Evolutionary conservation across 2,888 invertebrate genomes (phyloP).

Genomic region (Leptogaster cylindrica): DNA sequence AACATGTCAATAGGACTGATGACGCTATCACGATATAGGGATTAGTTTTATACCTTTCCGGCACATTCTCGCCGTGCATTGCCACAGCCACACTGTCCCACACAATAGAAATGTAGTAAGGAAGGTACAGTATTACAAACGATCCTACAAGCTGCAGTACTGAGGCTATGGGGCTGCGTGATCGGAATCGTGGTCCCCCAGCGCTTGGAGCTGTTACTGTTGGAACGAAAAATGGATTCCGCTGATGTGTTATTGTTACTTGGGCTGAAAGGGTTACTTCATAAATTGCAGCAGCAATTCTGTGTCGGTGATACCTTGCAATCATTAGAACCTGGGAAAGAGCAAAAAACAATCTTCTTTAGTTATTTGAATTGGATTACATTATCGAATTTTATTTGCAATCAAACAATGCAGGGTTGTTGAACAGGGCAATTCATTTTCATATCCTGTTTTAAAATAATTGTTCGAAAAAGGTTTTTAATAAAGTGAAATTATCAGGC

Average conservation of each 20-base stretch:
- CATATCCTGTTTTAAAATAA: too few species aligned
- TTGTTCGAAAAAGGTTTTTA: too few species aligned
- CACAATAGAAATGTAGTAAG: constrained; percentile 74
- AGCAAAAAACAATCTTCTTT: too few species aligned
- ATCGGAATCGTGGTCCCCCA: constrained; percentile 63
- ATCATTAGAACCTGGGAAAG: constrained; percentile 66
- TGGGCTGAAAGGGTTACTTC: constrained; percentile 84
- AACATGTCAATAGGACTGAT: constrained; percentile 59
- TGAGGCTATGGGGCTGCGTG: constrained; percentile 69
- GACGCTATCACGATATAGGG: constrained; percentile 43
- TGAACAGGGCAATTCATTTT: too few species aligned
- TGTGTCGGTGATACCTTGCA: constrained; percentile 77
- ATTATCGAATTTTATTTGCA: too few species aligned
- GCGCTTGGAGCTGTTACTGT: constrained; percentile 68
- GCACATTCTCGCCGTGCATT: constrained; percentile 51
- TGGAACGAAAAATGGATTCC: constrained; percentile 78
- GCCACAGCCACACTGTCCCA: constrained; percentile 67
- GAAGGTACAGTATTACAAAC: constrained; percentile 74
- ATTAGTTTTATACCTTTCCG: constrained; percentile 45
- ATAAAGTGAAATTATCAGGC: too few species aligned
- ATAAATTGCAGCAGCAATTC: constrained; percentile 84
- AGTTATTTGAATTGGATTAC: too few species aligned
- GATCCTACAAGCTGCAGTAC: constrained; percentile 77
- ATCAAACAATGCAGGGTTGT: too few species aligned
- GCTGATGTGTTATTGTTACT: constrained; percentile 81